These are phyloP conservation scores for Styela clava DNA, from an alignment of 23 tunicate species.

Conservation along the genomic window DNA sequence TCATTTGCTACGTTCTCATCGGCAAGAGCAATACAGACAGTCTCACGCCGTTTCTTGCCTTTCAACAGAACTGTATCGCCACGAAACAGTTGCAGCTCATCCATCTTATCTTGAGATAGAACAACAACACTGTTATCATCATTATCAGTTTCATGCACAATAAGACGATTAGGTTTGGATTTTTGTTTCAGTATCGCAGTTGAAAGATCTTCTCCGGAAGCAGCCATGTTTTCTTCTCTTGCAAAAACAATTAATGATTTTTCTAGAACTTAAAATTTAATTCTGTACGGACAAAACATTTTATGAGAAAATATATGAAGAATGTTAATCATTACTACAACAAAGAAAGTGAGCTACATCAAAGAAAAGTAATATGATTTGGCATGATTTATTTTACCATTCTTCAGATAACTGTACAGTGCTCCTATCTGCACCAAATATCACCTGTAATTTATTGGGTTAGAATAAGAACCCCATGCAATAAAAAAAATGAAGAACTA, in stretches of 20 bases:
- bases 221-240: constrained; percentile 4
- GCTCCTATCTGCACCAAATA: too few relatives aligned
- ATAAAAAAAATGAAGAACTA: too few relatives aligned
- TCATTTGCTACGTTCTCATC: constrained; percentile 87
- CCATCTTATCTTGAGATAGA: constrained; percentile 92
- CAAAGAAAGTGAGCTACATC: too few relatives aligned
- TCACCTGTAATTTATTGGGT: too few relatives aligned
- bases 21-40: constrained; percentile 95
- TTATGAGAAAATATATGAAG: too few relatives aligned
- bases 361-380: too few relatives aligned
- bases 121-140: constrained; percentile 97
- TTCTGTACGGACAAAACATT: too few relatives aligned
- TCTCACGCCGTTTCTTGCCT: constrained; percentile 97
- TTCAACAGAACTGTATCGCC: constrained; percentile 96
- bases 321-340: too few relatives aligned
- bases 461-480: too few relatives aligned
- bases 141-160: constrained; percentile 86
- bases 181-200: constrained; percentile 88
- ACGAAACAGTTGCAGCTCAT: constrained; percentile 85
- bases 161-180: constrained; percentile 87
- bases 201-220: constrained; percentile 54
- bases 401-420: too few relatives aligned
- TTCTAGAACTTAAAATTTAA: background rate
- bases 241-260: background rate
- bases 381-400: too few relatives aligned